These are phyloP conservation scores for Heteromurus nitidus DNA, from an alignment of 2,888 invertebrate species.

Conservation along the genomic window DNA sequence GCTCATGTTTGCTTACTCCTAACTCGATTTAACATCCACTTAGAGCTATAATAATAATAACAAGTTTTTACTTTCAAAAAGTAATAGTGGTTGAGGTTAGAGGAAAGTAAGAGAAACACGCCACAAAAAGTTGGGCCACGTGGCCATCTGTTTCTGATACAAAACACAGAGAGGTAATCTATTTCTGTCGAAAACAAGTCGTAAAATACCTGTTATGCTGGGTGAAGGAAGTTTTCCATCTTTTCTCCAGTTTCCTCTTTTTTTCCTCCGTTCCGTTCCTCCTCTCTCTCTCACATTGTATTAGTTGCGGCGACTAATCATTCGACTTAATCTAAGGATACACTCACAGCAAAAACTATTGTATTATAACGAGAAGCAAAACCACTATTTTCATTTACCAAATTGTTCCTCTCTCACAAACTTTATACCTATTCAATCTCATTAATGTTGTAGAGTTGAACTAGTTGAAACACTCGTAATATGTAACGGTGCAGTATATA, in stretches of 20 bases:
- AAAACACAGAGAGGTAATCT: slow-evolving; percentile 25
- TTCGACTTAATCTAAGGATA: slow-evolving; percentile 26
- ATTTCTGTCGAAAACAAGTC: slow-evolving; percentile 44
- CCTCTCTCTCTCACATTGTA: neutral
- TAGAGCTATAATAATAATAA: no score
- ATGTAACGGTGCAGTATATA: no score
- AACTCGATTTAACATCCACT: no score
- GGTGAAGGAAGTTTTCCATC: slow-evolving; percentile 41
- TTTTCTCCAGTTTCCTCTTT: slow-evolving; percentile 11
- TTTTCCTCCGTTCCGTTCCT: neutral
- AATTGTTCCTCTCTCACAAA: neutral
- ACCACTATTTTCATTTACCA: neutral
- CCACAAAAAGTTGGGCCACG: slow-evolving; percentile 30
- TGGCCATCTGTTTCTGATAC: slow-evolving; percentile 45
- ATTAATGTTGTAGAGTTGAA: no score
- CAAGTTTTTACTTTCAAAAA: no score
- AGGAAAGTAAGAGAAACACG: no score
- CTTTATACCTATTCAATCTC: neutral
- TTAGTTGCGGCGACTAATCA: slow-evolving; percentile 27
- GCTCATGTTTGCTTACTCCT: no score
- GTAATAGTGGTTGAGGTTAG: no score
- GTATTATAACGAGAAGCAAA: no score
- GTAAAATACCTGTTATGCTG: slow-evolving; percentile 48
- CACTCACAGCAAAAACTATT: neutral
- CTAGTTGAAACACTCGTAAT: no score